These are phyloP conservation scores for Paralichthys olivaceus DNA, from an alignment of 2,113 vertebrate genomes.

Conservation along the genomic window DNA sequence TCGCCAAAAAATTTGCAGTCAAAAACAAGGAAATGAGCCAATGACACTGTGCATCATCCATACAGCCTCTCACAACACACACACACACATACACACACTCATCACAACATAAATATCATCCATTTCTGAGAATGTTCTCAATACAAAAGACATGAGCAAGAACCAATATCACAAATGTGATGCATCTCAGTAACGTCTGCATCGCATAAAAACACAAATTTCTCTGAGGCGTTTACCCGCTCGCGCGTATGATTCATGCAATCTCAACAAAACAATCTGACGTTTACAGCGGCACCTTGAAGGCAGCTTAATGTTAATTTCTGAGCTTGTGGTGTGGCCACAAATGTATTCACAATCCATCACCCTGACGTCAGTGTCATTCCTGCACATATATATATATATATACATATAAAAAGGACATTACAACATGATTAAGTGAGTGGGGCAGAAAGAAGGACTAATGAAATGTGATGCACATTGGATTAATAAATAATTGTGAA, in stretches of 20 bases:
- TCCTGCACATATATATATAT: background rate
- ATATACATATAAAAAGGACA: background rate
- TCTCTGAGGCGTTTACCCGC: background rate
- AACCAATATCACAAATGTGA: background rate
- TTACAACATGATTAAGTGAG: background rate
- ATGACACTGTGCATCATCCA: background rate
- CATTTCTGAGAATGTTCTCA: background rate
- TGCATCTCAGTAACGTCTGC: background rate
- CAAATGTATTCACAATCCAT: background rate
- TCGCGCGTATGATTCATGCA: conserved; percentile 6
- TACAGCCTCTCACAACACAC: too few relatives aligned
- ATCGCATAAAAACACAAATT: background rate
- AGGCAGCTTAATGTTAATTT: conserved; percentile 15
- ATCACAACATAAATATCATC: background rate
- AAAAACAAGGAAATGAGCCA: background rate
- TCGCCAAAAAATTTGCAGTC: background rate
- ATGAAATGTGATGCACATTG: conserved; percentile 44
- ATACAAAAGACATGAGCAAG: background rate
- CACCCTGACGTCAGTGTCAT: background rate
- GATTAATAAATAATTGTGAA: conserved; percentile 51
- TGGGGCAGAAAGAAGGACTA: conserved; percentile 16
- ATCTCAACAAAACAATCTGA: background rate
- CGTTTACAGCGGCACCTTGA: background rate
- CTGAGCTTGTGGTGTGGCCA: background rate
- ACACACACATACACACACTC: background rate